Evolutionary conservation across 2,797 vertebrate species (phyloP), one percentile per base, ranked within the genome.

Genomic region (Balearica regulorum): DNA sequence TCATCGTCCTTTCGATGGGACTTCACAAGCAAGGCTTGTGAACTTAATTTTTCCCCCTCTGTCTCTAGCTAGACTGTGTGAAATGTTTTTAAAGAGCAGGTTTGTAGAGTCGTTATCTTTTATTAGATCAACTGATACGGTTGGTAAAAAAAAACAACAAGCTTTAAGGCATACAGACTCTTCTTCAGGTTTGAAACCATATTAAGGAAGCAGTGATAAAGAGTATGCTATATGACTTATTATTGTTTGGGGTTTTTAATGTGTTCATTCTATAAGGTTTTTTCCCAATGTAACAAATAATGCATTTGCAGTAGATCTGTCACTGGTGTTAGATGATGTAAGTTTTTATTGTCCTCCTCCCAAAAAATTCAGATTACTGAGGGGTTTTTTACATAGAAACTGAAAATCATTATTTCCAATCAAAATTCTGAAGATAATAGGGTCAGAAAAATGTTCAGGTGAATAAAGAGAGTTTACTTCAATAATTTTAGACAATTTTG

Each of bases 31-130:
- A 69, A 76, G 54, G 68, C 84, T 95, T 95, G 58, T 57, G 87
- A 93, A 92, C 87, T 86, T 93, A 87, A 72, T 88, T 96, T 90
- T 73, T 13, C 19, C 39, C 31, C 28, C 87, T 76, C 89, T 46
- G 35, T 93, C 58, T 92, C 83, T 93, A 95, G 53, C 75, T 90
- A 96, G 69, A 71, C 61, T 81, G 75, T 62, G 81, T 87, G 87
- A 96, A 95, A 93, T 51, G 2, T 72, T 93, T 95, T 70, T 94
- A 81, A 91, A 91, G 72, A 65, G 54, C 90, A 87, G 64, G 79
- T 91, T 95, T 95, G 72, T 48, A 69, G 44, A 89, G 57, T 86
- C 78, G 58, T 81, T 92, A 85, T 89, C 53, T 91, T 93, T 96
- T 91, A 94, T 96, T 90, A 93, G 84, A 92, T 92, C 84, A 78